Conservation (phyloP, 2,113 vertebrate genomes). For the Erythrolamprus reginae region DNA sequence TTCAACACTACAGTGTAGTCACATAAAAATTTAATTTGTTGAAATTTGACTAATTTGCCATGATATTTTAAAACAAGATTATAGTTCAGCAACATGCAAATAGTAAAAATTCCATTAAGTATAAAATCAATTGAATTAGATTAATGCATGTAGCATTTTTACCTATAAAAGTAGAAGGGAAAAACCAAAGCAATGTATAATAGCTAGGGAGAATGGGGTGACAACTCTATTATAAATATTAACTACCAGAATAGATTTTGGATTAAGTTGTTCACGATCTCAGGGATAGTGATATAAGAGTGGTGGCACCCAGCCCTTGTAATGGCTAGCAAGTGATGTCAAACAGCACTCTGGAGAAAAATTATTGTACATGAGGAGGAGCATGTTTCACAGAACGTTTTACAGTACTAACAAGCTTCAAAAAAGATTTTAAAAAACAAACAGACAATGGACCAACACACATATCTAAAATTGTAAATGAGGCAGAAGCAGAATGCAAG, state of each 20-base stretch:
- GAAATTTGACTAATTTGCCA: neutral
- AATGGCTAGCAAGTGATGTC: neutral
- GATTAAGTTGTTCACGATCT: neutral
- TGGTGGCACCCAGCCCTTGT: neutral
- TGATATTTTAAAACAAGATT: neutral
- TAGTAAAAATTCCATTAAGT: neutral
- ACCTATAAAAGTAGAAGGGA: neutral
- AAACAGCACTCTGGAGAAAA: neutral
- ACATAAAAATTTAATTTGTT: neutral
- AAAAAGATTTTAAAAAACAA: neutral
- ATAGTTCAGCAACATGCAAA: neutral
- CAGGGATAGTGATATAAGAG: neutral
- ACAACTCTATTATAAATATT: neutral
- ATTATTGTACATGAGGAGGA: neutral
- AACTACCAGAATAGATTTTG: neutral
- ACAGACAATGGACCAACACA: conserved; percentile 26
- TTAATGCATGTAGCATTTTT: neutral
- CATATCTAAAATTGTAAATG: conserved; percentile 42
- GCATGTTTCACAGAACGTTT: conserved; percentile 33
- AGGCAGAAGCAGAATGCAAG: conserved; percentile 16
- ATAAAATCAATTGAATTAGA: neutral
- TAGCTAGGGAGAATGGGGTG: neutral
- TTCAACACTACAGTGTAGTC: neutral
- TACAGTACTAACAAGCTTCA: neutral
- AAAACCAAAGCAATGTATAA: neutral